Conservation (phyloP, 2,888 invertebrate genomes). For the Phyto melanocephala region DNA sequence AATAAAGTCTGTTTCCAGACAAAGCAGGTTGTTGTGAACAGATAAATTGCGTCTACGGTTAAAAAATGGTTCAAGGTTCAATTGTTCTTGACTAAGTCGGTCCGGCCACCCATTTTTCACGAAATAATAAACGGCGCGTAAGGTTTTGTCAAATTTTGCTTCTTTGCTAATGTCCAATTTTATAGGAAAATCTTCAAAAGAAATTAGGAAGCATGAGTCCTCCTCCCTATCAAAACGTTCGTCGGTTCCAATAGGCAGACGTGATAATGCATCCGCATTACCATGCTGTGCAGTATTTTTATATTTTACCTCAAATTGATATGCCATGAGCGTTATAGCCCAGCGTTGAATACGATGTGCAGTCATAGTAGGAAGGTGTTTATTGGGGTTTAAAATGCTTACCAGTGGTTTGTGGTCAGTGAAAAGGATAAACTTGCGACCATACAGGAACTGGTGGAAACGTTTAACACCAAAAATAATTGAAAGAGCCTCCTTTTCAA, state of each 20-base stretch:
- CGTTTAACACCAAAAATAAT: constrained; percentile 51
- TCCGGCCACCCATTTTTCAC: neutral
- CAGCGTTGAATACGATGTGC: constrained; percentile 40
- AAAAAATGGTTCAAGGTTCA: neutral
- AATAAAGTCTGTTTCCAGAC: neutral
- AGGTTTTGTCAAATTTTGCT: constrained; percentile 5
- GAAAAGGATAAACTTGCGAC: constrained; percentile 41
- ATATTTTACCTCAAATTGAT: constrained; percentile 43
- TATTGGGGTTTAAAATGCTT: constrained; percentile 46
- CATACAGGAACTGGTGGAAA: constrained; percentile 51
- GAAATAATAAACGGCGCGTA: neutral
- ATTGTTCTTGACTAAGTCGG: neutral
- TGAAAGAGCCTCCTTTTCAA: constrained; percentile 49
- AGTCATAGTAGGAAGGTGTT: constrained; percentile 46
- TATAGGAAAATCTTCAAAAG: constrained; percentile 21
- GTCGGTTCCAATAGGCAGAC: constrained; percentile 48
- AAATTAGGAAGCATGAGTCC: neutral
- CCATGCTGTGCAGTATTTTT: constrained; percentile 49
- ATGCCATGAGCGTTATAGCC: constrained; percentile 49
- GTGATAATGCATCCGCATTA: constrained; percentile 61
- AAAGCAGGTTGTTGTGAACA: neutral
- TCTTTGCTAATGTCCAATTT: neutral
- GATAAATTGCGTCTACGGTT: neutral
- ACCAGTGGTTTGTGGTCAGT: constrained; percentile 56
- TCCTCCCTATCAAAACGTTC: constrained; percentile 49